phyloP scores from a whole-genome alignment of 2,888 invertebrate species.

The Apodemia hepburni region DNA sequence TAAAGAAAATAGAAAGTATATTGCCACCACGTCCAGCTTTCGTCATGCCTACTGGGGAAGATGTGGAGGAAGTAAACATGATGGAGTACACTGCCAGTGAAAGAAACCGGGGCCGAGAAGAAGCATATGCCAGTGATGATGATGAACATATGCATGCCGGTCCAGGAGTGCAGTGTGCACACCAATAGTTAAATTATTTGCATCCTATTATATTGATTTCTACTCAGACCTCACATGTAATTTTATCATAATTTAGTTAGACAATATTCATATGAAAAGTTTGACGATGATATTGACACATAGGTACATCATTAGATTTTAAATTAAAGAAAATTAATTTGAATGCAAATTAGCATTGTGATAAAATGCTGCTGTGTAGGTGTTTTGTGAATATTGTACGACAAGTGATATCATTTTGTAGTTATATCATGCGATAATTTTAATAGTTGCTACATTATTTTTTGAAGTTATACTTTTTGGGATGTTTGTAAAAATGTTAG shows the following conservation, averaged over 20 bases:
- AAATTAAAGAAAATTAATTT: constrained; percentile 18
- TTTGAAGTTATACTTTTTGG: too few relatives aligned
- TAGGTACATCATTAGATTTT: constrained; percentile 18
- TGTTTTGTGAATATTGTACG: not conserved
- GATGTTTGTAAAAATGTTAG: too few relatives aligned
- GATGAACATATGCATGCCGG: constrained; percentile 78
- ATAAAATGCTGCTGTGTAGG: not conserved
- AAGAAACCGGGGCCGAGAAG: constrained; percentile 77
- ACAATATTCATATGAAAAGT: constrained; percentile 44
- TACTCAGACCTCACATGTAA: constrained; percentile 62
- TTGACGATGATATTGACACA: constrained; percentile 33
- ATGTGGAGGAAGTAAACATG: constrained; percentile 93
- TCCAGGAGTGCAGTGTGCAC: constrained; percentile 88
- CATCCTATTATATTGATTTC: constrained; percentile 43
- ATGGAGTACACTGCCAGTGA: constrained; percentile 85
- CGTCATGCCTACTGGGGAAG: constrained; percentile 87
- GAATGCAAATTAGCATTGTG: constrained; percentile 11
- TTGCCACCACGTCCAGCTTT: constrained; percentile 87
- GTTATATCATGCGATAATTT: constrained; percentile 9
- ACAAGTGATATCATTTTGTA: not conserved
- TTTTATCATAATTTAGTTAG: constrained; percentile 45
- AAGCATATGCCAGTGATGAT: constrained; percentile 87
- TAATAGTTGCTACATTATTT: too few relatives aligned
- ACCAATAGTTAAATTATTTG: constrained; percentile 82
- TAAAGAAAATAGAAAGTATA: constrained; percentile 85